Conservation (phyloP, 2,113 vertebrate species). For the Heterotis niloticus region DNA sequence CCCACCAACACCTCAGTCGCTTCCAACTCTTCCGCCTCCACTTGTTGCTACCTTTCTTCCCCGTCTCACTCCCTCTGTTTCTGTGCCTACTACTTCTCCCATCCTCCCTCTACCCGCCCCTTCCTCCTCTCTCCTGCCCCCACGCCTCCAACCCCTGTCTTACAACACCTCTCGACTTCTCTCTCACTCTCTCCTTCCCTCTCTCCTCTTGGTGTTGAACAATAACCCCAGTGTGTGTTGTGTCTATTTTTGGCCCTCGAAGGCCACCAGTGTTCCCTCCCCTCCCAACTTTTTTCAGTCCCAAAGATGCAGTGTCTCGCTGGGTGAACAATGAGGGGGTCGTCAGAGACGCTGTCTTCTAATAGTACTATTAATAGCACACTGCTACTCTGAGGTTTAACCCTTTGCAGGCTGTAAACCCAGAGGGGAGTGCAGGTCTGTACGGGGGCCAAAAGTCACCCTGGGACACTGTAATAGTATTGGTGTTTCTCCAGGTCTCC, state of each 20-base stretch:
- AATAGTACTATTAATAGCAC: slow-evolving; percentile 43
- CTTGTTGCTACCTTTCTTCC: slow-evolving; percentile 33
- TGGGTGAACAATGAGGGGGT: slow-evolving; percentile 5
- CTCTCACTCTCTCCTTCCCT: slow-evolving; percentile 39
- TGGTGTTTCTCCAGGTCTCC: too few relatives aligned
- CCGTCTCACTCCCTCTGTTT: background rate
- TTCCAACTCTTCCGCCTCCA: slow-evolving; percentile 34
- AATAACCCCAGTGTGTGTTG: slow-evolving; percentile 51
- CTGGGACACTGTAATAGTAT: too few relatives aligned
- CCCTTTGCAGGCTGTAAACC: background rate
- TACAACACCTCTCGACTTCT: slow-evolving; percentile 31
- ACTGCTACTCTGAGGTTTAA: slow-evolving; percentile 7
- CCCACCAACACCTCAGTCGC: slow-evolving; percentile 37
- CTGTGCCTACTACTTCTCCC: slow-evolving; percentile 31
- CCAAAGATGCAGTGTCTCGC: background rate
- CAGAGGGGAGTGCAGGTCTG: background rate
- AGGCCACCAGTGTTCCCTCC: slow-evolving; percentile 50
- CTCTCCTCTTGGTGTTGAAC: slow-evolving; percentile 44
- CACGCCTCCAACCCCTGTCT: background rate
- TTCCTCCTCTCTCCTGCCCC: slow-evolving; percentile 21
- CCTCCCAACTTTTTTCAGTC: slow-evolving; percentile 15
- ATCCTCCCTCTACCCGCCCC: slow-evolving; percentile 36
- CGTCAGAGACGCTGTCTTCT: background rate
- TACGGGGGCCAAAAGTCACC: background rate
- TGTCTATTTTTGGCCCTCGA: slow-evolving; percentile 57